phyloP scores from a whole-genome alignment of 1,140 invertebrate species.

The Pristionchus pacificus region DNA sequence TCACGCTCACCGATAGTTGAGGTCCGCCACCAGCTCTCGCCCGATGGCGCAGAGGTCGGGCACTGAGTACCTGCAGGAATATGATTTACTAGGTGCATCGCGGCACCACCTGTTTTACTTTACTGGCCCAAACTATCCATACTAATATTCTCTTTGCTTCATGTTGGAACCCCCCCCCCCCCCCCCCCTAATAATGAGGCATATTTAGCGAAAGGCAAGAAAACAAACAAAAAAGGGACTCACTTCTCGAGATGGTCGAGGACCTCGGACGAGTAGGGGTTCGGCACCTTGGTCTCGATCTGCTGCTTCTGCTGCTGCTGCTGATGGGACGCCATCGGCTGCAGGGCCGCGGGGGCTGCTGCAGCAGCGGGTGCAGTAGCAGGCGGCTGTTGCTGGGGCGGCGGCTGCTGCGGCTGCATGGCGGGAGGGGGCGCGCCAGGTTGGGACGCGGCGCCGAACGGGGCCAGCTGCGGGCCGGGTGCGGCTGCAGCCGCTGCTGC shows the following conservation, averaged over 20 bases:
- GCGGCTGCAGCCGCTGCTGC: no score
- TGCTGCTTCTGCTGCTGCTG: background rate
- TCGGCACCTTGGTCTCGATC: background rate
- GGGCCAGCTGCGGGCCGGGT: no score
- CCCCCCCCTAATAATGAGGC: no score
- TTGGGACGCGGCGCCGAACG: no score
- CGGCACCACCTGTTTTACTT: background rate
- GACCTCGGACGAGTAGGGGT: background rate
- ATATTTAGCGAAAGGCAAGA: background rate
- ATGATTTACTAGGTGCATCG: no score
- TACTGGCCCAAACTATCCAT: background rate
- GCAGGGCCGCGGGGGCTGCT: no score
- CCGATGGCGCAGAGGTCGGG: constrained; percentile 10
- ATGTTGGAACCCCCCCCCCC: no score
- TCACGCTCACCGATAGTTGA: background rate
- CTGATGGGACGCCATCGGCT: background rate
- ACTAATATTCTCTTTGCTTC: no score
- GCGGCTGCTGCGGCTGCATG: no score
- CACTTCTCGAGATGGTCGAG: background rate
- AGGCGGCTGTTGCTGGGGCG: background rate
- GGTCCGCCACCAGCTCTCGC: constrained; percentile 11
- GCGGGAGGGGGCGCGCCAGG: no score
- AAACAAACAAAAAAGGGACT: background rate
- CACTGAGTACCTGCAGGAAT: constrained; percentile 9
- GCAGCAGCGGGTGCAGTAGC: background rate